Evolutionary conservation across 2,797 vertebrate genomes (phyloP), one percentile per base, ranked within the genome.

Genomic region (Cetoscarus ocellatus): DNA sequence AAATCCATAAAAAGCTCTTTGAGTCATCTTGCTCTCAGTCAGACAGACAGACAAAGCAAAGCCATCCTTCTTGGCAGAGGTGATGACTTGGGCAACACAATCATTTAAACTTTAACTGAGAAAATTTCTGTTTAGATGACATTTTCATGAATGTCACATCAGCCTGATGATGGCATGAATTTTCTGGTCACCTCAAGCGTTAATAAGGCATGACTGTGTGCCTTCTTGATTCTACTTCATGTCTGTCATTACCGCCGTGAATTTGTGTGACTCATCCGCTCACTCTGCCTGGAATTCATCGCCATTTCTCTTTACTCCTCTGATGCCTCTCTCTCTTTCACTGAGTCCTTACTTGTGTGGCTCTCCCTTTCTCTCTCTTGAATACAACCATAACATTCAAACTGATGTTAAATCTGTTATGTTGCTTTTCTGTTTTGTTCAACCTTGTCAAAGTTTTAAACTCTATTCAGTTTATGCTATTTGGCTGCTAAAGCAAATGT

Each of bases 171-270:
- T 9, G n/a, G 27, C n/a, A 17, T 27, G 10, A 69, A 75, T 18
- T 58, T n/a, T 52, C 7, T 0, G 9, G 57, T 34, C 54, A 58
- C 65, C 42, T 38, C 44, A 67, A 12, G 69, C 45, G 74, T 65
- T 84, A 72, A 87, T 39, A 53, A 78, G 63, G 27, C 52, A 17
- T 17, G 5, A 35, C 38, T 77, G 56, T 57, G 47, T 64, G 68
- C 64, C 63, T 7, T 73, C 54, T 67, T 55, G 57, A 14, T 66
- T 14, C 79, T 68, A 19, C 54, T 59, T 56, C 67, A 34, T 61
- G 58, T 65, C 56, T 63, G 14, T 47, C 45, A 64, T 35, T 39
- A 39, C 75, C 54, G 63, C 57, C 69, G 57, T 50, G 45, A 64
- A 64, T 43, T 52, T 52, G 67, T 34, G 11, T 75, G 68, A 61